These are phyloP conservation scores for Rhagologus leucostigma DNA, from an alignment of 2,113 vertebrate species.

Conservation along the genomic window DNA sequence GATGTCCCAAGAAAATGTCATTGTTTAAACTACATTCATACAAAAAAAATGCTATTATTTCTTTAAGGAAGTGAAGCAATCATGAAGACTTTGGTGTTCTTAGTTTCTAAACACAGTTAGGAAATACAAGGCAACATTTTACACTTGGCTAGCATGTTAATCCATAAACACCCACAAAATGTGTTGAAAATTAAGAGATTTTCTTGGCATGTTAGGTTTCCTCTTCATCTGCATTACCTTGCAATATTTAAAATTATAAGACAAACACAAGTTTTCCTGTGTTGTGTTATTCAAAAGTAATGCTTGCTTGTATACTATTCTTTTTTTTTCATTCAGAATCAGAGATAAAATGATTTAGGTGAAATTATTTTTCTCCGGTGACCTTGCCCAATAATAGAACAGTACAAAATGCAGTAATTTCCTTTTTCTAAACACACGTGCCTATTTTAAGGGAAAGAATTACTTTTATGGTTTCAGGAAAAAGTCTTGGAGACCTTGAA, in stretches of 20 bases:
- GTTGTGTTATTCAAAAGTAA: conserved; percentile 19
- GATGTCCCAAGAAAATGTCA: conserved; percentile 85
- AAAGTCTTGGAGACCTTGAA: conserved; percentile 80
- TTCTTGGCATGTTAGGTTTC: conserved; percentile 28
- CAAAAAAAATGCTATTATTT: conserved; percentile 72
- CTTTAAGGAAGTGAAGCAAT: conserved; percentile 82
- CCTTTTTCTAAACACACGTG: conserved; percentile 82
- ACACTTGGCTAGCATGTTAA: conserved; percentile 38
- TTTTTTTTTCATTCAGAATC: neutral
- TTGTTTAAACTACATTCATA: conserved; percentile 78
- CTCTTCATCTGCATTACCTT: conserved; percentile 31
- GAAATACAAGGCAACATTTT: conserved; percentile 55
- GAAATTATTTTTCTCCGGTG: conserved; percentile 74
- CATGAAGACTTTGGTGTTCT: conserved; percentile 65
- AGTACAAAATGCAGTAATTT: conserved; percentile 83
- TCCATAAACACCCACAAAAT: conserved; percentile 56
- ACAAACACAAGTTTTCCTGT: neutral
- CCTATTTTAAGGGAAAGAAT: conserved; percentile 78
- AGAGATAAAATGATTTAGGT: conserved; percentile 76
- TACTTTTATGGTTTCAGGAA: conserved; percentile 79
- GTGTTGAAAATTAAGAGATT: conserved; percentile 42
- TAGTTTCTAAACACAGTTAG: conserved; percentile 63
- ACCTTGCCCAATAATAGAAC: conserved; percentile 82
- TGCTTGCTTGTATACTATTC: neutral
- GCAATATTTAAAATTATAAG: conserved; percentile 17